These are phyloP conservation scores for Leucania comma DNA, from an alignment of 2,888 invertebrate species.

Conservation along the genomic window DNA sequence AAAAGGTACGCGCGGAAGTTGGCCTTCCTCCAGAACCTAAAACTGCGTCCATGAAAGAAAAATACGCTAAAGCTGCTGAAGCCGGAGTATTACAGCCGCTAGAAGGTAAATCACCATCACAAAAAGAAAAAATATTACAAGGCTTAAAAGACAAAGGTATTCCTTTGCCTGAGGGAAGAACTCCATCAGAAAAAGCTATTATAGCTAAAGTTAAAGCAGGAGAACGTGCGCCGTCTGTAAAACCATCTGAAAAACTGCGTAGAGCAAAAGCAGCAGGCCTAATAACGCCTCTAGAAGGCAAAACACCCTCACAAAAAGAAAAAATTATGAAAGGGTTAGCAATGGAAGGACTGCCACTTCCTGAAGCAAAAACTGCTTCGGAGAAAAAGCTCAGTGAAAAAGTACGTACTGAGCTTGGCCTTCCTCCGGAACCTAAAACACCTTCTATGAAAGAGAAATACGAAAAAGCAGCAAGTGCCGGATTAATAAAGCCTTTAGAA, in stretches of 20 bases:
- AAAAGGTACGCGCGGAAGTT: neutral
- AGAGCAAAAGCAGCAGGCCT: neutral
- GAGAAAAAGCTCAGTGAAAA: neutral
- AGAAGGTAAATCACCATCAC: conserved; percentile 55
- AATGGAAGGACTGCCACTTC: conserved; percentile 61
- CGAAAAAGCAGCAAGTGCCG: conserved; percentile 36
- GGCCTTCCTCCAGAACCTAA: conserved; percentile 9
- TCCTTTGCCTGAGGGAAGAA: conserved; percentile 61
- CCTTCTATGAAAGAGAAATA: conserved; percentile 14
- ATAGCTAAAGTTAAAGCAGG: conserved; percentile 41
- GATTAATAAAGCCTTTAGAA: conserved; percentile 61
- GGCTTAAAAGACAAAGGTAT: conserved; percentile 54
- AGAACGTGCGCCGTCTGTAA: neutral
- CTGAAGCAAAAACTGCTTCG: conserved; percentile 41
- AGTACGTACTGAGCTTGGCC: neutral
- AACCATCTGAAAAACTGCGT: neutral
- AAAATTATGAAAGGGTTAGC: conserved; percentile 62
- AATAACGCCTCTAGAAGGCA: neutral
- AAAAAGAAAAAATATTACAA: conserved; percentile 63
- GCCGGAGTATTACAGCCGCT: conserved; percentile 62
- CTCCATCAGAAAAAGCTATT: conserved; percentile 22
- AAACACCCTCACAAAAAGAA: conserved; percentile 24
- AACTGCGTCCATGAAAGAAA: conserved; percentile 6
- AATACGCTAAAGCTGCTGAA: conserved; percentile 56
- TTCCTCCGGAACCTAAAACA: conserved; percentile 46